Evolutionary conservation across 2,888 invertebrate genomes (phyloP).

Genomic region (Temnothorax ravouxi): DNA sequence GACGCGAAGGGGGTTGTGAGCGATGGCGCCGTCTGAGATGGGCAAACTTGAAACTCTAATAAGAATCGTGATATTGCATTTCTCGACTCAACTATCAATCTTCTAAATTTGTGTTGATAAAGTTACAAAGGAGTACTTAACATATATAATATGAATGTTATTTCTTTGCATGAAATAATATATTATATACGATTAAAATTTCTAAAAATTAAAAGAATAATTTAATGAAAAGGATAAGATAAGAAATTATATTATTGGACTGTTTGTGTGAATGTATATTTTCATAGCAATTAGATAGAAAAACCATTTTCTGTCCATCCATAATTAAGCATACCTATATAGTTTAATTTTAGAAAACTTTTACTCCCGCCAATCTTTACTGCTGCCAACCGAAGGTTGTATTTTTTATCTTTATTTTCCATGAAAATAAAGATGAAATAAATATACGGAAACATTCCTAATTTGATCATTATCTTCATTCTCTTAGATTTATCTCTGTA

Average conservation of each 20-base stretch:
- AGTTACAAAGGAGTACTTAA: not conserved
- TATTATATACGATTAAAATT: not conserved
- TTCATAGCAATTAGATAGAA: not conserved
- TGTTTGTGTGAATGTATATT: not conserved
- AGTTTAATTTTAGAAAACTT: not conserved
- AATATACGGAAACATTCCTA: not conserved
- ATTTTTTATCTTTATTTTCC: not conserved
- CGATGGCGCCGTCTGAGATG: not conserved
- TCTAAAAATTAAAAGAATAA: not conserved
- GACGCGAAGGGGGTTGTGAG: not conserved
- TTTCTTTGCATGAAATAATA: not conserved
- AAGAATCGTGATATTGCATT: slow-evolving; percentile 5
- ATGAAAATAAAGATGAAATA: not conserved
- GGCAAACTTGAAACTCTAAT: not conserved
- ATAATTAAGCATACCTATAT: not conserved
- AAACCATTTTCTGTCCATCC: not conserved
- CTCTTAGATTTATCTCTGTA: not conserved
- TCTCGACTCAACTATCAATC: not conserved
- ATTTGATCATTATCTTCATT: not conserved
- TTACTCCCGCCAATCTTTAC: not conserved
- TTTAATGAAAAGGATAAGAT: not conserved
- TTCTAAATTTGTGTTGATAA: not conserved
- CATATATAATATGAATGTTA: not conserved
- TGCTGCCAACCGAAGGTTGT: too few species aligned
- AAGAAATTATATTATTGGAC: not conserved